Evolutionary conservation across 1,140 invertebrate species (phyloP).

Genomic region (Muscidifurax raptorellus): DNA sequence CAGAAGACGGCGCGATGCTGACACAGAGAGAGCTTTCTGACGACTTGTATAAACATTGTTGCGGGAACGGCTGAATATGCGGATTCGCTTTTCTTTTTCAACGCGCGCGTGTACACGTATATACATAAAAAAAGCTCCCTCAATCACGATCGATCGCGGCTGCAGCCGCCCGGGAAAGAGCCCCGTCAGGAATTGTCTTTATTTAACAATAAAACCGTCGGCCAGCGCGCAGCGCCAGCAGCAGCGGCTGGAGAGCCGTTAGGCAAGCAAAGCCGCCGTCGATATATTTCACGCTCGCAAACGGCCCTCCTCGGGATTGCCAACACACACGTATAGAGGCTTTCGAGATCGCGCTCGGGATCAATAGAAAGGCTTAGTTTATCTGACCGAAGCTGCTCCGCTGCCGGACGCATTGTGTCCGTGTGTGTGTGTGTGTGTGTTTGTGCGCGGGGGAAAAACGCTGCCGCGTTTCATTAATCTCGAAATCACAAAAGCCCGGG

Average conservation of each 20-base stretch:
- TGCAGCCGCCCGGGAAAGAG: neutral
- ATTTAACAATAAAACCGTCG: neutral
- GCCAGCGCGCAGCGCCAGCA: neutral
- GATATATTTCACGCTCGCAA: constrained; percentile 34
- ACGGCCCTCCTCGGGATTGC: constrained; percentile 6
- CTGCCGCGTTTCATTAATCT: constrained; percentile 31
- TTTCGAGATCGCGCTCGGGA: constrained; percentile 8
- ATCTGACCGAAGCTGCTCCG: constrained; percentile 8
- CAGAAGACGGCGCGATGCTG: too few relatives aligned
- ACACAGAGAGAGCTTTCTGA: too few relatives aligned
- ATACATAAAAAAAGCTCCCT: too few relatives aligned
- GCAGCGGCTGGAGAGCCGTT: neutral
- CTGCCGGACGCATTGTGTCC: constrained; percentile 4
- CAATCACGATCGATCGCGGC: too few relatives aligned
- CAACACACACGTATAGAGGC: neutral
- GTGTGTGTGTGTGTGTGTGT: neutral
- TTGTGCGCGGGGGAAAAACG: constrained; percentile 2
- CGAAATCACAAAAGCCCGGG: constrained; percentile 27
- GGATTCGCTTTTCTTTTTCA: too few relatives aligned
- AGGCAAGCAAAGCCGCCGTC: neutral
- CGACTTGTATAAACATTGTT: too few relatives aligned
- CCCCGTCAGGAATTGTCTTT: neutral
- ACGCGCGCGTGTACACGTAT: too few relatives aligned
- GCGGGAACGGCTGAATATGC: too few relatives aligned
- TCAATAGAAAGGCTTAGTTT: constrained; percentile 47